These are phyloP conservation scores for Scelioninae gen. 1 DNA, from an alignment of 2,888 invertebrate species.

Conservation along the genomic window DNA sequence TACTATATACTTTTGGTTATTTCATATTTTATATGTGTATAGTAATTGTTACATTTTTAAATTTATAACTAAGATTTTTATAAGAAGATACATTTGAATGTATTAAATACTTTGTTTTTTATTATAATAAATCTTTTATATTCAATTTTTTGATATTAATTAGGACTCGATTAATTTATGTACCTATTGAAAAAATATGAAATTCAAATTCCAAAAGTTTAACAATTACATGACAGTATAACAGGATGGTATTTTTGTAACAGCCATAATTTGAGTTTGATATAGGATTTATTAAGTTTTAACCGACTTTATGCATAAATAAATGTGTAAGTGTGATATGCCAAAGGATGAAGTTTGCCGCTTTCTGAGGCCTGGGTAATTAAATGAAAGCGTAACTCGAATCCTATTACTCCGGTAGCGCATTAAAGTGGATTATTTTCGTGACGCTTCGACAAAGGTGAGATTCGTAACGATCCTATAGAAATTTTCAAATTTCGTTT, in stretches of 20 bases:
- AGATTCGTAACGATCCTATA: constrained; percentile 18
- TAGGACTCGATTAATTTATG: too few relatives aligned
- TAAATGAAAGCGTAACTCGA: constrained; percentile 61
- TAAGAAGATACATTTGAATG: too few relatives aligned
- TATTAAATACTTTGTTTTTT: too few relatives aligned
- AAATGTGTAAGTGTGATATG: constrained; percentile 49
- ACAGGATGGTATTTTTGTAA: constrained; percentile 9
- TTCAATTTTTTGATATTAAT: too few relatives aligned
- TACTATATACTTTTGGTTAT: too few relatives aligned
- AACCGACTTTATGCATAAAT: constrained; percentile 43
- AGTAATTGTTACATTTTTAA: too few relatives aligned
- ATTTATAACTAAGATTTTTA: too few relatives aligned
- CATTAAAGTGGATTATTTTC: constrained; percentile 62
- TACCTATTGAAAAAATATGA: too few relatives aligned
- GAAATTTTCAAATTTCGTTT: constrained; percentile 17
- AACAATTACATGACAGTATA: too few relatives aligned
- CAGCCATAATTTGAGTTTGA: constrained; percentile 23
- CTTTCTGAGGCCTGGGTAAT: constrained; percentile 56
- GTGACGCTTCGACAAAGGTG: constrained; percentile 35
- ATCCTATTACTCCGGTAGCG: constrained; percentile 47
- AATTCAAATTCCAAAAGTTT: too few relatives aligned
- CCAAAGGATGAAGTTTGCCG: constrained; percentile 55
- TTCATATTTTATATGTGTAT: too few relatives aligned
- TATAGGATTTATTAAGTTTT: constrained; percentile 34
- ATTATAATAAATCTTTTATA: too few relatives aligned